Conservation (phyloP, 35 echinoderm and acorn worm genomes). For the Apostichopus japonicus region DNA sequence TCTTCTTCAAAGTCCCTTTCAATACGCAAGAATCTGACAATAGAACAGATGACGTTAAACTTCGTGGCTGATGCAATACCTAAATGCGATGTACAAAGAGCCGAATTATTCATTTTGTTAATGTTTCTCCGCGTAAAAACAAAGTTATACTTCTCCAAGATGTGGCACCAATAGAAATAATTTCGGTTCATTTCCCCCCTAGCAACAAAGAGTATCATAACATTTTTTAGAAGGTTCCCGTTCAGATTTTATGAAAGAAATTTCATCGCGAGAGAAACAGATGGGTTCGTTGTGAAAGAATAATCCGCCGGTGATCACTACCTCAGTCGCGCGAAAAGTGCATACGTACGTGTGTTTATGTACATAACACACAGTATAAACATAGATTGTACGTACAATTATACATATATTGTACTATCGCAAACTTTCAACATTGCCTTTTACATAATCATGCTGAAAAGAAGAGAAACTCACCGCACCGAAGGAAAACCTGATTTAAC, state of each 20-base stretch:
- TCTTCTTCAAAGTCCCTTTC: not conserved
- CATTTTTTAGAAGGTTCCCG: too few relatives aligned
- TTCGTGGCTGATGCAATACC: not conserved
- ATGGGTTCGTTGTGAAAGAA: not conserved
- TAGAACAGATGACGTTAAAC: not conserved
- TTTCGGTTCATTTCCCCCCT: too few relatives aligned
- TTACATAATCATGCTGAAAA: slow-evolving; percentile 19
- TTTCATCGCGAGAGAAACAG: too few relatives aligned
- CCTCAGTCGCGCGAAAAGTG: not conserved
- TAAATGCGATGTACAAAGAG: not conserved
- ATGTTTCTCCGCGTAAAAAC: not conserved
- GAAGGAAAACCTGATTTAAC: slow-evolving; percentile 50
- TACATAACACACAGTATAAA: not conserved
- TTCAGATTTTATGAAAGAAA: too few relatives aligned
- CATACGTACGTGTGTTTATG: not conserved
- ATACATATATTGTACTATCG: too few relatives aligned
- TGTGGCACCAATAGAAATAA: not conserved
- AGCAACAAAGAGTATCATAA: too few relatives aligned
- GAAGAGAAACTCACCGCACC: slow-evolving; percentile 40
- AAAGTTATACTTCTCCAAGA: not conserved
- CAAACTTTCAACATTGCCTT: too few relatives aligned
- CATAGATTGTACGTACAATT: too few relatives aligned
- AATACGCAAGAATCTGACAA: not conserved
- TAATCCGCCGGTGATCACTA: not conserved
- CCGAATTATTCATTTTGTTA: not conserved